phyloP scores from a whole-genome alignment of 2,888 invertebrate genomes.

The Oxyscelio sp. region DNA sequence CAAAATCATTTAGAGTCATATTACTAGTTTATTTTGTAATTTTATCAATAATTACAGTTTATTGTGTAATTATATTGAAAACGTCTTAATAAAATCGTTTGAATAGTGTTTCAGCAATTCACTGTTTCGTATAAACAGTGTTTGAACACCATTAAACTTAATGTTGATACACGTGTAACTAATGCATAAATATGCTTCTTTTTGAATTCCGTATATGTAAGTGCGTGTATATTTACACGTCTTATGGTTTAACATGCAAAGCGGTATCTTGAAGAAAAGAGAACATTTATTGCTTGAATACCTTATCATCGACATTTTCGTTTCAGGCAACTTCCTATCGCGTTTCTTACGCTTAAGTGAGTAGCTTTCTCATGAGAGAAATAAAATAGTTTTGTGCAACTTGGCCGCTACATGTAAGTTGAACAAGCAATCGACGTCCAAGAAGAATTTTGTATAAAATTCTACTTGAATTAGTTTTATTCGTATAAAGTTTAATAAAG shows the following conservation, averaged over 20 bases:
- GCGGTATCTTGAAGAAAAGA: constrained; percentile 31
- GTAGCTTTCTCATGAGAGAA: constrained; percentile 58
- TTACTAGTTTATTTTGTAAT: constrained; percentile 10
- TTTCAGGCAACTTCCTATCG: constrained; percentile 75
- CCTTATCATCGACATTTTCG: constrained; percentile 75
- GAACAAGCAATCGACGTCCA: constrained; percentile 30
- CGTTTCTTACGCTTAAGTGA: constrained; percentile 75
- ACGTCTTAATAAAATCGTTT: neutral
- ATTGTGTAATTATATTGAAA: neutral
- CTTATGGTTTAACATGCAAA: constrained; percentile 41
- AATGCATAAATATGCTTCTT: constrained; percentile 10
- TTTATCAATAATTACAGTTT: neutral
- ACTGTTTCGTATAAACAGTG: neutral
- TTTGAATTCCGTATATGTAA: neutral
- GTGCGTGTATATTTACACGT: constrained; percentile 36
- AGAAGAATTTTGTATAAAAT: constrained; percentile 24
- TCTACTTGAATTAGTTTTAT: constrained; percentile 34
- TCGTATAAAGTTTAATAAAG: constrained; percentile 12
- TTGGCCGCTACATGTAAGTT: constrained; percentile 24
- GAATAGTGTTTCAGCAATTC: too few relatives aligned
- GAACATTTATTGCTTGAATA: constrained; percentile 64
- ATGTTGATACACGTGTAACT: neutral
- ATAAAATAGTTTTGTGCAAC: constrained; percentile 51
- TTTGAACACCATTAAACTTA: constrained; percentile 24
- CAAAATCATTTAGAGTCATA: neutral